phyloP scores from a whole-genome alignment of 2,113 vertebrate genomes.

The Chroicocephalus ridibundus region DNA sequence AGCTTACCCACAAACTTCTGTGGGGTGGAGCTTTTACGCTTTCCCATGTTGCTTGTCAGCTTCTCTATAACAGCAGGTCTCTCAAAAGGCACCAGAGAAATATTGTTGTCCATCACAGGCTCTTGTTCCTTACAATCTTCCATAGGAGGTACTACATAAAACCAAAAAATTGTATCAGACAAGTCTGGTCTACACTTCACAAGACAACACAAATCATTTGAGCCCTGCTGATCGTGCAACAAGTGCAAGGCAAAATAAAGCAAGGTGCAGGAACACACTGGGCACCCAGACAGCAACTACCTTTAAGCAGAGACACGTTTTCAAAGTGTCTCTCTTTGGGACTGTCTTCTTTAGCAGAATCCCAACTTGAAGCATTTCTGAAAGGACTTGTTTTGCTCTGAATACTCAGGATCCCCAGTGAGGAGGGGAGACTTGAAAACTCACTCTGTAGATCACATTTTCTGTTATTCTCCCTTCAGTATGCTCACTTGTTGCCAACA shows the following conservation, averaged over 20 bases:
- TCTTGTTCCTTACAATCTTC: constrained; percentile 89
- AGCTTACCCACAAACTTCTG: constrained; percentile 99
- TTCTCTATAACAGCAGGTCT: constrained; percentile 97
- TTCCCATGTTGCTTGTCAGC: constrained; percentile 92
- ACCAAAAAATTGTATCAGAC: constrained; percentile 73
- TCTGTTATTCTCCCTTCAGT: background rate
- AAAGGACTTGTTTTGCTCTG: background rate
- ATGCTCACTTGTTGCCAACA: background rate
- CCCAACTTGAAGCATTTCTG: background rate
- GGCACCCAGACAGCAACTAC: background rate
- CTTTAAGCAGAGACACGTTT: background rate
- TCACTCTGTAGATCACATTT: background rate
- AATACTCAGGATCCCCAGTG: background rate
- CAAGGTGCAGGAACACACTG: background rate
- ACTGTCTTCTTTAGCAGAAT: background rate
- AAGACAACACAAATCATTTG: constrained; percentile 4
- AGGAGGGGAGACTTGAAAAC: background rate
- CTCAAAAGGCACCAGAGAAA: constrained; percentile 88
- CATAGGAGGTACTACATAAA: constrained; percentile 80
- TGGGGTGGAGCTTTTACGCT: constrained; percentile 98
- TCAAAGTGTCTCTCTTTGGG: background rate
- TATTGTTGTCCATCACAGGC: constrained; percentile 85
- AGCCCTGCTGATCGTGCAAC: background rate
- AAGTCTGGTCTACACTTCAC: constrained; percentile 56
- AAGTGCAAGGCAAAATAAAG: background rate